Evolutionary conservation across 2,113 vertebrate genomes (phyloP), one percentile per base, ranked within the genome.

Genomic region (Macheiramphus alcinus): DNA sequence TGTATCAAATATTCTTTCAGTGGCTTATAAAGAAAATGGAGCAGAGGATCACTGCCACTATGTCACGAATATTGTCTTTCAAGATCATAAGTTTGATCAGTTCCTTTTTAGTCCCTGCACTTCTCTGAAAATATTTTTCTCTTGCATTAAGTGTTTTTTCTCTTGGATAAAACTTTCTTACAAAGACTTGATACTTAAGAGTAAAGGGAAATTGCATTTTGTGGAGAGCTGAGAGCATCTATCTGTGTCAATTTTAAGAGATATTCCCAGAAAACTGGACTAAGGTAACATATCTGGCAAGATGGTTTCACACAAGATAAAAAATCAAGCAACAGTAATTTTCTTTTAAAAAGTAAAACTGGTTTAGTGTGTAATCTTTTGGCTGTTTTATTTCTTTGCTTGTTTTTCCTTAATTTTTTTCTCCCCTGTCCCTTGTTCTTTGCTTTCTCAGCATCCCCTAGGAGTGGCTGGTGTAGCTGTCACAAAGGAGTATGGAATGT

Each of bases 41-140:
- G 73, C 91, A 91, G 61, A 95, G 55, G 56, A 93, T 93, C 84
- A 66, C 68, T 89, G 93, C 21, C 91, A 94, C 76, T 25, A 43
- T 93, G 75, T 88, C 61, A 88, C 83, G 73, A 97, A 97, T 95
- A 88, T 58, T 86, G 75, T 80, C 94, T 96, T 96, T 96, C 83
- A 94, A 88, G 96, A 88, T 90, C 75, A 21, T 62, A 80, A 86
- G 86, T 83, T 88, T 88, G 50, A 92, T 94, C 74, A 40, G 74
- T 73, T 90, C 40, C 27, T 76, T 93, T 95, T 73, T 90, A 90
- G 82, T 83, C 25, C 22, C 19, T 86, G 15, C 7, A 22, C 31
- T 90, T 75, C 36, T 50, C 40, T 58, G 79, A 94, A 95, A 92
- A 93, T 72, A 7, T 88, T 95, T 82, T 83, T 90, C 58, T 68